Evolutionary conservation across 2,888 invertebrate species (phyloP), one percentile per base, ranked within the genome.

Genomic region (Villa cingulata): DNA sequence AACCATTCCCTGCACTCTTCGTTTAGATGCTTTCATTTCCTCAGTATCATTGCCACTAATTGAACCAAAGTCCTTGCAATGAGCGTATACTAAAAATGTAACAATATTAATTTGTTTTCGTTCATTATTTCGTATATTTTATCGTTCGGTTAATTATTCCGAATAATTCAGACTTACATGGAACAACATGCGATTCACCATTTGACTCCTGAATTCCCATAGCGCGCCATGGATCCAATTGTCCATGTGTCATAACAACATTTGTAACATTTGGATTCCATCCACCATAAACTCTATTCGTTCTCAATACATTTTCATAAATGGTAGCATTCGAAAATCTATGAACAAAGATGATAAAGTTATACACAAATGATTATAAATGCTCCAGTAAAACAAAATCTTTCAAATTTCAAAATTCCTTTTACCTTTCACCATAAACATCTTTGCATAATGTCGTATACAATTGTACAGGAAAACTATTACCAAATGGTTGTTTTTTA

Each of bases 141-240:
- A 10, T 40, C 37, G 12, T 37, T 43, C 36, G 37, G 34, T 23
- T 17, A 20, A 32, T 15, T 15, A 14, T 18, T 12, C 18, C 32
- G 16, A 14, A n/a, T 17, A 17, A 17, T 4, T 7, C 12, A 32
- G 1, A 32, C 38, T 59, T 59, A 50, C 60, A 36, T 29, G 63
- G 54, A 41, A 68, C 60, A 29, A 66, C 52, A 0, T 45, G 12
- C 4, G 29, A 32, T 32, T 57, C 45, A 51, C 76, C 72, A 5
- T 63, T 57, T 0, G 82, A 77, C 37, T 72, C 61, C 1, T 74
- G 81, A 43, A 86, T 74, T 10, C 88, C 88, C 23, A 88, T 69
- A 0, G 82, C 83, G 67, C 88, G 87, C 88, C 88, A 88, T 1
- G 88, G 88, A 71, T 94, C 92, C 43, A 90, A 79, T 1, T 86